These are phyloP conservation scores for Colaptes auratus DNA, from an alignment of 2,113 vertebrate genomes.

Conservation along the genomic window DNA sequence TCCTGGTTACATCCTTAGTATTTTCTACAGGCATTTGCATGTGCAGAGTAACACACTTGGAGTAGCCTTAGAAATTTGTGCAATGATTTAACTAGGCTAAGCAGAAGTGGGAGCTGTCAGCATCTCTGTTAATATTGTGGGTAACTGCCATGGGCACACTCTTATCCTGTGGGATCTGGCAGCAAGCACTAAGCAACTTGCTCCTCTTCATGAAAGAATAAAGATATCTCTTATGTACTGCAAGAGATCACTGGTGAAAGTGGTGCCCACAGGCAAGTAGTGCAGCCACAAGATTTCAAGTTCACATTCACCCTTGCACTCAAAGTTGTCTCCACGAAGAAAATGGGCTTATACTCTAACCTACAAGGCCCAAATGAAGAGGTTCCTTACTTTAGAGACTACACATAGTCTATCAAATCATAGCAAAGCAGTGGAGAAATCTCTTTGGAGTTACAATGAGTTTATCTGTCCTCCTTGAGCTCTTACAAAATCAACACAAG, in stretches of 20 bases:
- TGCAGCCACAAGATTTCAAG: neutral
- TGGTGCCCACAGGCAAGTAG: neutral
- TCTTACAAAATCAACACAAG: neutral
- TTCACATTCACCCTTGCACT: neutral
- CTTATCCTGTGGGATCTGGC: neutral
- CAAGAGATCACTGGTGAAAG: neutral
- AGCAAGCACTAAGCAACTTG: neutral
- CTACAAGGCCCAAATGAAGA: neutral
- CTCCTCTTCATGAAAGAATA: neutral
- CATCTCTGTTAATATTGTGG: neutral
- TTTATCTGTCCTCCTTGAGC: neutral
- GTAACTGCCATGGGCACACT: neutral
- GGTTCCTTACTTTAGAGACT: neutral
- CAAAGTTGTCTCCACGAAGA: neutral
- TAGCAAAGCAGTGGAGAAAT: neutral
- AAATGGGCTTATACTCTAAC: neutral
- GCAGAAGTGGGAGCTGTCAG: neutral
- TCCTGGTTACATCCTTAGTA: neutral
- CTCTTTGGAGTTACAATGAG: neutral
- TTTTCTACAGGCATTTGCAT: neutral
- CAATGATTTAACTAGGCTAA: neutral
- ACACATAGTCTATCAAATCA: accelerated
- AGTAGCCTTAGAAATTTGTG: neutral
- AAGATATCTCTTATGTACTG: neutral
- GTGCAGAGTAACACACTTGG: neutral